Conservation (phyloP, 2,113 vertebrate genomes). For the Notothenia coriiceps region DNA sequence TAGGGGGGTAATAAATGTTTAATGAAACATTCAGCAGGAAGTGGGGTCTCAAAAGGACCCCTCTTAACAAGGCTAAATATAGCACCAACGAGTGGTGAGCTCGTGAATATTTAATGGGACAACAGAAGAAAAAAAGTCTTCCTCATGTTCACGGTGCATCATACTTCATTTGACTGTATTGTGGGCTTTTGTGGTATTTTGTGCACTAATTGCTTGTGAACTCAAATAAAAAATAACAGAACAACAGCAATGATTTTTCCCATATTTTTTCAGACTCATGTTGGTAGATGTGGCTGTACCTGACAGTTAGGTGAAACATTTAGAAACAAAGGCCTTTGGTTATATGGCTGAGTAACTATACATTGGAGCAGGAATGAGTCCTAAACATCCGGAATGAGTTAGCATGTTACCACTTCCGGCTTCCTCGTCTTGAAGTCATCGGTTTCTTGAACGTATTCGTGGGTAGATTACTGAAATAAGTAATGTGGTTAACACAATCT, state of each 20-base stretch:
- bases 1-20: constrained; percentile 64
- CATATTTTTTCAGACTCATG: constrained; percentile 8
- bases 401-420: too few relatives aligned
- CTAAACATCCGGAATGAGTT: too few relatives aligned
- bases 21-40: constrained; percentile 68
- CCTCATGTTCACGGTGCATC: background rate
- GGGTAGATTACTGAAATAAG: too few relatives aligned
- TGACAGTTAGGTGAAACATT: background rate
- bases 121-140: background rate
- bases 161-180: background rate
- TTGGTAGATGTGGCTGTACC: background rate
- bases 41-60: constrained; percentile 44
- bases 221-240: constrained; percentile 2
- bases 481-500: too few relatives aligned
- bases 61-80: constrained; percentile 52
- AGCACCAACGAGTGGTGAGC: constrained; percentile 39
- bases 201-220: constrained; percentile 7
- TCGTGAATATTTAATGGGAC: constrained; percentile 38
- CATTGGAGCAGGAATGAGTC: too few relatives aligned
- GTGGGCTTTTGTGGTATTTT: constrained; percentile 22
- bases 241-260: constrained; percentile 4
- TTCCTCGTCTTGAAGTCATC: too few relatives aligned
- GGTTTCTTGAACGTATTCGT: too few relatives aligned
- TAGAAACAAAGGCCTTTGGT: constrained; percentile 1
- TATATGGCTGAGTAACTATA: background rate